Conservation (phyloP, 1,140 invertebrate genomes). For the Sarcophaga bullata region DNA sequence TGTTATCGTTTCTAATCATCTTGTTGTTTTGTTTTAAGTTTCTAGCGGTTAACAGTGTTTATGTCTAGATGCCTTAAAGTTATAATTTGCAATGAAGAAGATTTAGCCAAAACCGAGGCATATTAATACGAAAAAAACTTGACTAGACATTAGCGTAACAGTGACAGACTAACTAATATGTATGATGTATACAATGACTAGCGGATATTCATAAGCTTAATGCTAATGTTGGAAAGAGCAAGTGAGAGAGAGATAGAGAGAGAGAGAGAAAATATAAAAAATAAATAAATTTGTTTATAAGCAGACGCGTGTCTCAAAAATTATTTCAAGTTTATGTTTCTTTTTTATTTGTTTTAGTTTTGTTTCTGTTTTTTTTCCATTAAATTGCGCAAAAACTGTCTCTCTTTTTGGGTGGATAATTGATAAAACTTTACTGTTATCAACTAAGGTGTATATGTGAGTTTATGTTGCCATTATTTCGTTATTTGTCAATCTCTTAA, state of each 20-base stretch:
- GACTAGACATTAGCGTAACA: too few species aligned
- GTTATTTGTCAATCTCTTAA: not conserved
- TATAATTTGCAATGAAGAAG: constrained; percentile 13
- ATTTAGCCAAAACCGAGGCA: constrained; percentile 2
- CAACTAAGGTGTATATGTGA: not conserved
- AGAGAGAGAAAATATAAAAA: too few species aligned
- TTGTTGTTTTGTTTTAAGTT: constrained; percentile 38
- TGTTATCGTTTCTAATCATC: constrained; percentile 52
- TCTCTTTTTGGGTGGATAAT: not conserved
- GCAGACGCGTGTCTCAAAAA: too few species aligned
- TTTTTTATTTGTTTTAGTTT: too few species aligned
- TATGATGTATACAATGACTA: too few species aligned
- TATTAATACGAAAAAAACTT: not conserved
- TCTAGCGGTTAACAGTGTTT: not conserved
- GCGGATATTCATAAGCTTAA: too few species aligned
- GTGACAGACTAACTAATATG: too few species aligned
- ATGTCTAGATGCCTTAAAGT: not conserved
- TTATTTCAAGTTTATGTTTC: too few species aligned
- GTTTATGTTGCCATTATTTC: too few species aligned
- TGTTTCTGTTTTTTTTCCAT: not conserved
- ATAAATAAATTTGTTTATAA: too few species aligned
- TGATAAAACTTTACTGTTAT: not conserved
- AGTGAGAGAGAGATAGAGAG: too few species aligned
- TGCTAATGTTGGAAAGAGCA: too few species aligned
- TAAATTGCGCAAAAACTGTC: not conserved